Evolutionary conservation across 1,140 invertebrate species (phyloP).

Genomic region (Lepidurus couesii): DNA sequence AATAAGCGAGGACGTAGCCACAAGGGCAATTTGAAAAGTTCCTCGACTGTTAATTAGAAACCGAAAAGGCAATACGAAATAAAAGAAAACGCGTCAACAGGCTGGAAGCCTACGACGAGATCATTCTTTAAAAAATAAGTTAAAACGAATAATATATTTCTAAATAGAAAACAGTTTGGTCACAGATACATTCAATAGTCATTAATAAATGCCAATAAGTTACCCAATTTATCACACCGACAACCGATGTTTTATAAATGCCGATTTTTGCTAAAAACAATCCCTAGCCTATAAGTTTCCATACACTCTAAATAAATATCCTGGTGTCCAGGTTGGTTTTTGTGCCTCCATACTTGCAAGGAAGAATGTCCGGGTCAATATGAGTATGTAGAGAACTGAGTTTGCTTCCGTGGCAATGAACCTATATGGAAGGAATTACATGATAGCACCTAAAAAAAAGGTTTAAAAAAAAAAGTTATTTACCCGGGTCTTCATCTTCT

Average conservation of each 20-base stretch:
- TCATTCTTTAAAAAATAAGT: too few relatives aligned
- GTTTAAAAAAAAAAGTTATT: constrained; percentile 41
- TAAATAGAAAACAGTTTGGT: too few relatives aligned
- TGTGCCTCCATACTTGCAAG: background rate
- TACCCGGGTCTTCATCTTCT: constrained; percentile 75
- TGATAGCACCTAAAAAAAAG: constrained; percentile 27
- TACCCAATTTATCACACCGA: background rate
- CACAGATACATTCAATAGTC: too few relatives aligned
- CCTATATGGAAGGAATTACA: constrained; percentile 32
- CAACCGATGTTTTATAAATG: background rate
- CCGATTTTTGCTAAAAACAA: background rate
- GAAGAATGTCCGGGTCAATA: background rate
- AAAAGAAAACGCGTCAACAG: too few relatives aligned
- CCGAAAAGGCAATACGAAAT: too few relatives aligned
- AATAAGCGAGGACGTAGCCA: too few relatives aligned
- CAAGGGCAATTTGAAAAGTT: too few relatives aligned
- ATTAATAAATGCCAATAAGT: too few relatives aligned
- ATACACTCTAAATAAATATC: background rate
- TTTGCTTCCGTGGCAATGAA: background rate
- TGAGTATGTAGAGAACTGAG: background rate
- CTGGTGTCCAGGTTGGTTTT: background rate
- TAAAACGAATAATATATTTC: too few relatives aligned
- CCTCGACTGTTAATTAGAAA: too few relatives aligned
- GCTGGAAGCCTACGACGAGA: too few relatives aligned
- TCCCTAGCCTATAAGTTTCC: background rate